These are phyloP conservation scores for Dromiciops gliroides DNA, from an alignment of 2,113 vertebrate species.

Conservation along the genomic window DNA sequence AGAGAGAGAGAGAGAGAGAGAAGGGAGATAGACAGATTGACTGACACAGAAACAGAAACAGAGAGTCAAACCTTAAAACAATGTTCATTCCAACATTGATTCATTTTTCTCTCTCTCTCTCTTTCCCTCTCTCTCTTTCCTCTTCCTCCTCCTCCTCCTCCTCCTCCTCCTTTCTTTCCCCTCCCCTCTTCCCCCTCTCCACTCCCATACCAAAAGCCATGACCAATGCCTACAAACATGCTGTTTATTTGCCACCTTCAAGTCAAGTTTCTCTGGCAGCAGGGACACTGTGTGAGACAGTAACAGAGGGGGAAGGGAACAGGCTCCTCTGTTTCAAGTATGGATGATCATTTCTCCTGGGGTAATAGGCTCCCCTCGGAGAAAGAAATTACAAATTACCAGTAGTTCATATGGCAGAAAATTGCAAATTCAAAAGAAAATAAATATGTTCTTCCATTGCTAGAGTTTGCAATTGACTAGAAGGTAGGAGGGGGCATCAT, in stretches of 20 bases:
- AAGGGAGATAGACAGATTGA: not conserved
- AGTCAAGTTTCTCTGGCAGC: not conserved
- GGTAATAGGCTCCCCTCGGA: constrained; percentile 70
- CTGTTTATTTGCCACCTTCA: constrained; percentile 11
- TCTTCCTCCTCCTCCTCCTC: not conserved
- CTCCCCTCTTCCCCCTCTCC: not conserved
- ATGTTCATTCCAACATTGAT: not conserved
- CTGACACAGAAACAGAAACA: not conserved
- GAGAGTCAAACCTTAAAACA: not conserved
- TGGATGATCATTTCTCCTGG: constrained; percentile 63
- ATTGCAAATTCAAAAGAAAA: constrained; percentile 77
- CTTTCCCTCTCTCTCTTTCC: too few species aligned
- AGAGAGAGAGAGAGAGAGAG: not conserved
- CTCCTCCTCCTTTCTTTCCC: too few species aligned
- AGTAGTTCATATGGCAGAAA: constrained; percentile 74
- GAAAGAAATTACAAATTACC: constrained; percentile 80
- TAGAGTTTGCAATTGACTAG: constrained; percentile 67
- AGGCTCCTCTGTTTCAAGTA: constrained; percentile 39
- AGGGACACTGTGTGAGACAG: constrained; percentile 13
- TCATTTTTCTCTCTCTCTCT: not conserved
- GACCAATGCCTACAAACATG: not conserved
- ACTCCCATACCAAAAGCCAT: not conserved
- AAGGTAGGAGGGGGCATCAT: constrained; percentile 59
- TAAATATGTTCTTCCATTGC: constrained; percentile 70
- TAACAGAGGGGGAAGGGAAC: constrained; percentile 1